Evolutionary conservation across 1,140 invertebrate species (phyloP), one percentile per base, ranked within the genome.

Genomic region (Acromyrmex charruanus): DNA sequence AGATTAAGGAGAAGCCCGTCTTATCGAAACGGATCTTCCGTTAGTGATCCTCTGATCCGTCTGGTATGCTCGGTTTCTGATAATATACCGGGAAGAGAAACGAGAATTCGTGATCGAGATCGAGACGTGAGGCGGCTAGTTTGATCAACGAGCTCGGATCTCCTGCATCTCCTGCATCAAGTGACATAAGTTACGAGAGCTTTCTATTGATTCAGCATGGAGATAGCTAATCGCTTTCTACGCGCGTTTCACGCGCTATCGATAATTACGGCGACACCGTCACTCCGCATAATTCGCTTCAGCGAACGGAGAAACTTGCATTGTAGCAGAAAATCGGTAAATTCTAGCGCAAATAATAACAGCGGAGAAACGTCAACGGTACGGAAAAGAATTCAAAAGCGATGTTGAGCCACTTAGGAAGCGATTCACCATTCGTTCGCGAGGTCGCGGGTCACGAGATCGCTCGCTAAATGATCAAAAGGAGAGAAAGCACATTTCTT

Each of bases 191-290:
- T 85, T 71, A 68, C 18, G 82, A 68, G 82, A 71, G 66, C 89
- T 87, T 92, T 88, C 91, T 91, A 91, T 91, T 89, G 91, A 86
- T 89, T 91, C 87, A 87, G 25, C 84, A 66, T n/a, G 14, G 39
- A 80, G 86, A 87, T 87, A 89, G 68, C 68, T 86, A 90, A 90
- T 90, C 89, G 89, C 89, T 90, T 90, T 90, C 89, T 90, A 90
- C 65, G 71, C 86, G 86, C 81, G 77, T 90, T 90, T 90, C 89
- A 71, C 86, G 63, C 39, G 71, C 44, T 61, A 65, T 90, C 86
- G 89, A 90, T 90, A 90, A 90, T 90, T 88, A 90, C 79, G 86
- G 58, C 75, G 69, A 86, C 49, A 65, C 51, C 21, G 89, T 84
- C 85, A 61, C 51, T 65, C 39, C 39, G 21, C 12, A 77, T 72